Percentiles rank a stretch among this genome's conserved stretches.
phyloP scores from a whole-genome alignment of 2,113 vertebrate genomes.

The Muntiacus muntjak region DNA sequence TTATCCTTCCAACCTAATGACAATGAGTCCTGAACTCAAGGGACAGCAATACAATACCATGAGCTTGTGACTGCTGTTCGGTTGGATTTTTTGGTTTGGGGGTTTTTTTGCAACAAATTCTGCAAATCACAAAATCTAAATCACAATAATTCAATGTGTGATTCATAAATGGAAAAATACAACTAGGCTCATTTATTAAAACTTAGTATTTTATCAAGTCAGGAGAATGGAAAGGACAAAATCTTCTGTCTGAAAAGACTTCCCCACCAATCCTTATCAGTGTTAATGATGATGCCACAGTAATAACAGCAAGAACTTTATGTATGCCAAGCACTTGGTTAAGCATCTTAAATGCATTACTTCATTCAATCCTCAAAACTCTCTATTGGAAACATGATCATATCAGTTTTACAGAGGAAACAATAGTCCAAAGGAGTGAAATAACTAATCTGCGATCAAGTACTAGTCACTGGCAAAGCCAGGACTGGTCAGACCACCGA shows the following conservation, averaged over 20 bases:
- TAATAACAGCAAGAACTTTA: neutral
- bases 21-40: neutral
- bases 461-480: neutral
- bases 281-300: neutral
- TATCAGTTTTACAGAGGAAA: neutral
- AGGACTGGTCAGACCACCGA: neutral
- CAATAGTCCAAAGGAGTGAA: neutral
- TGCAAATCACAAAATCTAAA: conserved; percentile 34
- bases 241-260: neutral
- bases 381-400: neutral
- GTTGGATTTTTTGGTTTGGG: neutral
- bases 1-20: neutral
- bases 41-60: neutral
- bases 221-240: neutral
- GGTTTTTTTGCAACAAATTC: neutral
- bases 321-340: neutral
- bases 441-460: neutral
- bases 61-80: neutral
- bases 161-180: conserved; percentile 41
- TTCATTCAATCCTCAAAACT: conserved; percentile 10
- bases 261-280: neutral
- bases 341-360: neutral
- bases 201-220: neutral
- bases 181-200: conserved; percentile 24
- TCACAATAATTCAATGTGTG: neutral